Conservation (phyloP, 2,113 vertebrate species). For the Reinhardtius hippoglossoides region DNA sequence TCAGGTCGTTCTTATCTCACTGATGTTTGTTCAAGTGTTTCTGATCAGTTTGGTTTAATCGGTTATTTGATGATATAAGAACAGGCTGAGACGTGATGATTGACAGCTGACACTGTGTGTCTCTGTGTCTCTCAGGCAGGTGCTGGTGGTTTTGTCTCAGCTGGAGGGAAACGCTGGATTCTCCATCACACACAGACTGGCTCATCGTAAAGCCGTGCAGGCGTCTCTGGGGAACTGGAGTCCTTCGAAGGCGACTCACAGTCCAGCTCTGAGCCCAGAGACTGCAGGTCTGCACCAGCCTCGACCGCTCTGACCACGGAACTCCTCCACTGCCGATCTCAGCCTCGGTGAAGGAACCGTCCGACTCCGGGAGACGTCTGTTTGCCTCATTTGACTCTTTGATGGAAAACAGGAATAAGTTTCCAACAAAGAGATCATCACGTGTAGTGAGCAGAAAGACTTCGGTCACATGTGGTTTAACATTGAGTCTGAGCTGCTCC, state of each 20-base stretch:
- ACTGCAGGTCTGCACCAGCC: constrained; percentile 90
- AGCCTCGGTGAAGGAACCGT: too few species aligned
- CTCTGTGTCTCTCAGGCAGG: constrained; percentile 83
- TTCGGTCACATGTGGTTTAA: too few species aligned
- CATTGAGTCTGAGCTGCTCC: too few species aligned
- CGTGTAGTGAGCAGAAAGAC: too few species aligned
- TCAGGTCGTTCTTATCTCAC: too few species aligned
- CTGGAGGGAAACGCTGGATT: constrained; percentile 94
- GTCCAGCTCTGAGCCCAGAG: constrained; percentile 88
- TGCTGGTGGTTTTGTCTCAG: constrained; percentile 94
- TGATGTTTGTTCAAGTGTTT: too few species aligned
- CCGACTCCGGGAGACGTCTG: too few species aligned
- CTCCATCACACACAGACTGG: constrained; percentile 95
- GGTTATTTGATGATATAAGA: too few species aligned
- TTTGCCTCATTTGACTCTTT: not conserved
- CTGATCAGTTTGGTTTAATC: too few species aligned
- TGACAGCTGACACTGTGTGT: not conserved
- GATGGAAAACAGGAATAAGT: too few species aligned
- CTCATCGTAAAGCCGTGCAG: constrained; percentile 91
- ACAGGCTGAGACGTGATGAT: too few species aligned
- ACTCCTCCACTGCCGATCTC: not conserved
- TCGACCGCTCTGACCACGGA: constrained; percentile 87
- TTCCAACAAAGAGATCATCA: too few species aligned
- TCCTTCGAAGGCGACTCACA: constrained; percentile 88
- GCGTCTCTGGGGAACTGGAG: constrained; percentile 94